Evolutionary conservation across 2,113 vertebrate species (phyloP).

Genomic region (Elaphurus davidianus): DNA sequence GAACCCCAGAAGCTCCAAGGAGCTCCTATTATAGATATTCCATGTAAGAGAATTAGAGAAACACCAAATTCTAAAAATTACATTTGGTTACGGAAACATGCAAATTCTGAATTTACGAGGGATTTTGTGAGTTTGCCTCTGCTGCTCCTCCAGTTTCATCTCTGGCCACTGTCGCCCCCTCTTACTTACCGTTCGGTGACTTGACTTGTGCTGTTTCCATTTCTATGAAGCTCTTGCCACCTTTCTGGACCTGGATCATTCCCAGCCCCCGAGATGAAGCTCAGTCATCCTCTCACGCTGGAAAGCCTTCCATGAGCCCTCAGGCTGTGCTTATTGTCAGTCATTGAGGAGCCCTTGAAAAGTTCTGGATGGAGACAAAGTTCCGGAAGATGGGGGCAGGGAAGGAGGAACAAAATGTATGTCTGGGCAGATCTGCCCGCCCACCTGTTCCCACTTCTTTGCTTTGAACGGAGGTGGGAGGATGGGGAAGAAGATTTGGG

Average conservation of each 20-base stretch:
- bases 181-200: neutral
- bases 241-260: neutral
- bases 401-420: fast-evolving
- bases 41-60: neutral
- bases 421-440: neutral
- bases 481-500: neutral
- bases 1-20: neutral
- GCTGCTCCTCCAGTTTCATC: neutral
- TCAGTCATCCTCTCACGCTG: neutral
- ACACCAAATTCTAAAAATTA: neutral
- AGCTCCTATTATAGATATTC: neutral
- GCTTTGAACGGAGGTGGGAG: neutral
- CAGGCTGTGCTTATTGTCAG: neutral
- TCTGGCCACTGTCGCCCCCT: neutral
- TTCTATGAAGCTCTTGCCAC: neutral
- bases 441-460: neutral
- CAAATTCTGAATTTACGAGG: neutral
- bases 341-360: neutral
- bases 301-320: neutral
- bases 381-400: neutral
- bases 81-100: neutral
- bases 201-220: neutral
- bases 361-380: neutral
- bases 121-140: neutral
- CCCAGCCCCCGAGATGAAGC: neutral